Base-by-base conservation (phyloP, 2,888 invertebrate species). In the Zootermopsis nevadensis region DNA sequence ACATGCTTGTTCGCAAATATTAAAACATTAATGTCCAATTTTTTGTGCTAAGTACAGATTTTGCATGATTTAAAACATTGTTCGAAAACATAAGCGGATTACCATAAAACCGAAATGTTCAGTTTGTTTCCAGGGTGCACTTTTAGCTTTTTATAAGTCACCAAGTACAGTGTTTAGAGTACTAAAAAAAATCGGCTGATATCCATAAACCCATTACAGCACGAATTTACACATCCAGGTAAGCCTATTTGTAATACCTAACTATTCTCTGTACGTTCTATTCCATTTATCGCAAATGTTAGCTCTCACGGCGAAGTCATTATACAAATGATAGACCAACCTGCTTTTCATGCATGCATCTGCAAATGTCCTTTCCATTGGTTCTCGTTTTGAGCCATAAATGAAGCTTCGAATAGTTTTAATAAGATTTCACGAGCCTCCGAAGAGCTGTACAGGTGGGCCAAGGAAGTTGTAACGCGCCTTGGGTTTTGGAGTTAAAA, bases 21-120 rank as follows among this genome's bases (percentile, higher is more conserved):
- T 77, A 77, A 77, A 77, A 77, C 55, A 77, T 77, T 77, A 77
- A 77, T 77, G 77, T 53, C 77, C 77, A 55, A 55, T 77, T 77
- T 77, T 77, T 48, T 31, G 55, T 77, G 77, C 48, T 77, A 77
- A 77, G 77, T 77, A 77, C 77, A 55, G 77, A 30, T 77, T 77
- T 77, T 55, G 77, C 31, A 48, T 38, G 77, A 77, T 77, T 77
- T 77, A 77, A 55, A 53, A 77, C 77, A 77, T 55, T 48, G 55
- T 77, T 55, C 76, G 33, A 55, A 42, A 53, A 48, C 55, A 55
- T 77, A 77, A 77, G 77, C 48, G 31, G 77, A 48, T 77, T 77
- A 77, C 24, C 55, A 55, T 55, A 77, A 77, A 77, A 31, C 48
- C 77, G 30, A 77, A 77, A 77, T 77, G 55, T 55, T 31, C 55